phyloP scores from a whole-genome alignment of 2,113 vertebrate species.

The Casuarius casuarius region DNA sequence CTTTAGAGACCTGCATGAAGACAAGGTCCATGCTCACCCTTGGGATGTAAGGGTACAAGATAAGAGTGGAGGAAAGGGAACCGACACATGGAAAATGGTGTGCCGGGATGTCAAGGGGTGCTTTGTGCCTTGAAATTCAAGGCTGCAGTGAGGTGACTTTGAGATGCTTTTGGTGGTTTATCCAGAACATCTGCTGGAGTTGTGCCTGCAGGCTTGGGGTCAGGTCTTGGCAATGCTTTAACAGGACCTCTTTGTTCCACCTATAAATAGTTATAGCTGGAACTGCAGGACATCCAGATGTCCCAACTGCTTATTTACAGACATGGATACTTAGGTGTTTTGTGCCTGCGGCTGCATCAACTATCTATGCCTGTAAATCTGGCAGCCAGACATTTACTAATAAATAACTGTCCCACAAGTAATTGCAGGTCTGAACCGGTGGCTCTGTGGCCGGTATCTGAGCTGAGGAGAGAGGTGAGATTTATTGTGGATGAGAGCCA shows the following conservation, averaged over 20 bases:
- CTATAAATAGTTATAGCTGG: not conserved
- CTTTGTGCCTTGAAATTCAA: not conserved
- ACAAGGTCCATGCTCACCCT: not conserved
- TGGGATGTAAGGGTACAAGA: no score
- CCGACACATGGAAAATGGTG: not conserved
- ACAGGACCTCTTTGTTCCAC: not conserved
- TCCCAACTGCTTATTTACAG: not conserved
- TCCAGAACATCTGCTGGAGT: not conserved
- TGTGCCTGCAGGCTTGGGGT: not conserved
- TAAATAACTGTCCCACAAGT: conserved; percentile 10
- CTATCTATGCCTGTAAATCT: not conserved
- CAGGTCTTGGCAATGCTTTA: not conserved
- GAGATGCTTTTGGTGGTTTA: not conserved
- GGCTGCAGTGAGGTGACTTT: not conserved
- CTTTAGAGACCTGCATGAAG: not conserved
- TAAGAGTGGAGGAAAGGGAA: not conserved
- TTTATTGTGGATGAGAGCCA: not conserved
- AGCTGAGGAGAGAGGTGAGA: not conserved
- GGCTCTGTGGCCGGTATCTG: not conserved
- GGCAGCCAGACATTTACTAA: conserved; percentile 24
- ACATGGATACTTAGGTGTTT: not conserved
- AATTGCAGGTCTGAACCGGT: conserved; percentile 18
- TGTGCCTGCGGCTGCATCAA: not conserved
- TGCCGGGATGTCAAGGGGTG: no score
- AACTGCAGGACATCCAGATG: not conserved